Conservation (phyloP, 2,113 vertebrate genomes). For the Nothobranchius kuhntae region DNA sequence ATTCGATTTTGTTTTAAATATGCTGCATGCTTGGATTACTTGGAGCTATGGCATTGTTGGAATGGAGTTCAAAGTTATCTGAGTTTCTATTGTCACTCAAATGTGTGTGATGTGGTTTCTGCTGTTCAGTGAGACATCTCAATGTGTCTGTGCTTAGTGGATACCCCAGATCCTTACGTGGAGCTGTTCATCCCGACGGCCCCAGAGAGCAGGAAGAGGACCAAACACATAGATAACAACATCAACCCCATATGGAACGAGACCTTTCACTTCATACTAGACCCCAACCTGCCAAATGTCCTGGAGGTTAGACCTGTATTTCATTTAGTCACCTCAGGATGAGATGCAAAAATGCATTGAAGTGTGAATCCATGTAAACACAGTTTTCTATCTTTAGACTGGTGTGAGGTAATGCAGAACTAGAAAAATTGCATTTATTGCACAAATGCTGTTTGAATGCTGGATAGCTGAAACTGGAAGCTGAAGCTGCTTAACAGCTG, state of each 20-base stretch:
- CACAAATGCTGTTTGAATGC: no score
- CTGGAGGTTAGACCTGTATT: slow-evolving; percentile 83
- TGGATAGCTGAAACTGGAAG: no score
- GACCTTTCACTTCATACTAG: slow-evolving; percentile 92
- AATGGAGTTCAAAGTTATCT: not conserved
- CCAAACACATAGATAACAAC: slow-evolving; percentile 90
- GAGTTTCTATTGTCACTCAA: no score
- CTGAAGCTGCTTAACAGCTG: no score
- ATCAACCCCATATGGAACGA: slow-evolving; percentile 95
- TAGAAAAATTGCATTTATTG: no score
- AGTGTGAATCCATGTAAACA: slow-evolving; percentile 3
- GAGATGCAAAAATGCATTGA: not conserved
- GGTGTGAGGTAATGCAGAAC: not conserved
- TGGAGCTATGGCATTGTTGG: not conserved
- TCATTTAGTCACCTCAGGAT: slow-evolving; percentile 1
- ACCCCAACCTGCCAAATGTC: slow-evolving; percentile 91
- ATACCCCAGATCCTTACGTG: slow-evolving; percentile 96
- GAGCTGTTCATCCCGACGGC: slow-evolving; percentile 91
- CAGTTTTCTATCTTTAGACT: not conserved
- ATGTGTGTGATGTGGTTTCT: not conserved
- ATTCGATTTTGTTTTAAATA: no score
- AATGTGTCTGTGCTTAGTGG: slow-evolving; percentile 77
- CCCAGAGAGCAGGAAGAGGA: slow-evolving; percentile 92
- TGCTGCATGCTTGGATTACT: no score
- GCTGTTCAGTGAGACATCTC: not conserved